Evolutionary conservation across 1,140 invertebrate species (phyloP).

Genomic region (Goniozus legneri): DNA sequence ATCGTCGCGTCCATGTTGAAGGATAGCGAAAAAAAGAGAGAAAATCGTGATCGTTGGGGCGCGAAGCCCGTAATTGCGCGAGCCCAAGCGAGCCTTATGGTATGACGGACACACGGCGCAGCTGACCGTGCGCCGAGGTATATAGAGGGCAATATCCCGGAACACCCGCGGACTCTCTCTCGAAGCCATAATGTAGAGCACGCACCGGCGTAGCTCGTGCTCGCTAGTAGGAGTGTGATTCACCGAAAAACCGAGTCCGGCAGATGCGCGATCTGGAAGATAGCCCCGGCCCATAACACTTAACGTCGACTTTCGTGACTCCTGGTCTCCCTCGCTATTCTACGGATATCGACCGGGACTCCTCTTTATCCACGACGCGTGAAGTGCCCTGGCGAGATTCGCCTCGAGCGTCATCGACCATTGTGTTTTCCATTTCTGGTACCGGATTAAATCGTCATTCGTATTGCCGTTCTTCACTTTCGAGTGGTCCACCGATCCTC

Average conservation of each 20-base stretch:
- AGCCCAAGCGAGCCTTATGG: constrained; percentile 42
- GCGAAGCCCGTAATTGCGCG: constrained; percentile 36
- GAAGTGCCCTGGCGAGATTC: no score
- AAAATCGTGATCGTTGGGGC: constrained; percentile 38
- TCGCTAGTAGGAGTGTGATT: constrained; percentile 39
- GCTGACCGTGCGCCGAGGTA: constrained; percentile 34
- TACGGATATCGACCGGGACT: no score
- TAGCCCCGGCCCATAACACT: constrained; percentile 34
- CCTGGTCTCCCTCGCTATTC: no score
- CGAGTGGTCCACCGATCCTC: no score
- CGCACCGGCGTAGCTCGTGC: constrained; percentile 21
- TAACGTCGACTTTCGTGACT: no score
- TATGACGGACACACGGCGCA: constrained; percentile 30
- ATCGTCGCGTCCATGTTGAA: no score
- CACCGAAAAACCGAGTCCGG: constrained; percentile 46
- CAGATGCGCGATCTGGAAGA: constrained; percentile 52
- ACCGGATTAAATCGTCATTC: no score
- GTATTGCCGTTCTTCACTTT: no score
- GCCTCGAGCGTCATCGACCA: no score
- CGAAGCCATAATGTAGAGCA: constrained; percentile 44
- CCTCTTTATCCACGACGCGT: no score
- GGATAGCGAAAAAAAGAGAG: no score
- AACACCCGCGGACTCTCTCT: constrained; percentile 45
- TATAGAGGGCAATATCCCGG: constrained; percentile 41
- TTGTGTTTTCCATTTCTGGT: no score